Conservation (phyloP, 2,888 invertebrate genomes). For the Ichneumoninae sp. region DNA sequence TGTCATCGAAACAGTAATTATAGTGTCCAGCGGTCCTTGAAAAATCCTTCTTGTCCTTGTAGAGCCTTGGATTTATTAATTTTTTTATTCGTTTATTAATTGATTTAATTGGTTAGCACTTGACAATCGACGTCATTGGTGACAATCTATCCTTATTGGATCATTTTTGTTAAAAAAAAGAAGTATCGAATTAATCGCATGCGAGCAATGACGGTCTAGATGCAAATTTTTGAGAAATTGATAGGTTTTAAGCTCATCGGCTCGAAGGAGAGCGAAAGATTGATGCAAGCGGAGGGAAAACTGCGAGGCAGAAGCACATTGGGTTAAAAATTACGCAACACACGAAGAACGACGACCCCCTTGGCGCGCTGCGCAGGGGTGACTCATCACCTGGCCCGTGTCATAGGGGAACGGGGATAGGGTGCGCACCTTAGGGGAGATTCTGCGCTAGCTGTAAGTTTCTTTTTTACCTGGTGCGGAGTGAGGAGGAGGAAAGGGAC, state of each 20-base stretch:
- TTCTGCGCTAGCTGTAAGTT: conserved; percentile 28
- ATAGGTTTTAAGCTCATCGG: background rate
- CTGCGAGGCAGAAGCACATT: conserved; percentile 37
- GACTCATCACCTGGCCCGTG: conserved; percentile 83
- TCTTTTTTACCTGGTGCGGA: conserved; percentile 42
- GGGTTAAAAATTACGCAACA: conserved; percentile 72
- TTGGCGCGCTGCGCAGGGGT: conserved; percentile 75
- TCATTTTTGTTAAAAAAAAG: too few relatives aligned
- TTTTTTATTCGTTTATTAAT: background rate
- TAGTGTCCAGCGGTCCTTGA: too few relatives aligned
- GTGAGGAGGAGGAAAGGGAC: conserved; percentile 40
- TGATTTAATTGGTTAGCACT: background rate
- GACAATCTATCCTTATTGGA: too few relatives aligned
- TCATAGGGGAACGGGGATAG: conserved; percentile 52
- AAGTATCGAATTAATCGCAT: too few relatives aligned
- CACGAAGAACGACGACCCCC: conserved; percentile 59
- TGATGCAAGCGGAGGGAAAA: conserved; percentile 16
- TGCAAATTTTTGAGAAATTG: background rate
- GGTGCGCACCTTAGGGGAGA: conserved; percentile 49
- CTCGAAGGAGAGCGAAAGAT: background rate
- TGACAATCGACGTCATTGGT: background rate
- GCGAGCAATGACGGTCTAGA: too few relatives aligned
- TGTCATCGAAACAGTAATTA: too few relatives aligned
- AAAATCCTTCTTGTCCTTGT: too few relatives aligned
- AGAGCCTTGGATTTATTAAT: too few relatives aligned